Evolutionary conservation across 1,140 invertebrate genomes (phyloP), one percentile per base, ranked within the genome.

Genomic region (Anoplophora glabripennis): DNA sequence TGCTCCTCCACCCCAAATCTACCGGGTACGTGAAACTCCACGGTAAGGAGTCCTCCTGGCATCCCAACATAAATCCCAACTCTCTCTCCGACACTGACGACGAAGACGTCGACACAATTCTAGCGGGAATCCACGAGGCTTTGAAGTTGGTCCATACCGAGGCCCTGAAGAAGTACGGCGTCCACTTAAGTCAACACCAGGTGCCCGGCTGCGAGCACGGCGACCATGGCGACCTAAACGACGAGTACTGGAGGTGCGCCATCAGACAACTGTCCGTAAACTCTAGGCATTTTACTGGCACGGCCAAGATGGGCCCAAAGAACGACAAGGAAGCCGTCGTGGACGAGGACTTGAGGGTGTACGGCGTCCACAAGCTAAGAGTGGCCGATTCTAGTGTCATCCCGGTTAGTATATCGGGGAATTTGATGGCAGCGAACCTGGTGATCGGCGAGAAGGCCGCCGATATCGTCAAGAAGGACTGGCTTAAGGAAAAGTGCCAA

Each of bases 401-500:
- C 77, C 90, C 90, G 0, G 75, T 75, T 1, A 80, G 88, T 12
- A 79, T 86, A 5, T 81, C 79, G 3, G 88, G 84, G 0, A 89
- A 92, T 66, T 83, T 86, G 0, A 89, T 87, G 58, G 88, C 86
- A 0, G 83, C 84, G 0, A 83, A 87, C 4, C 82, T 84, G 40
- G 93, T 95, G 91, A 88, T 95, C 49, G 93, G 83, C 0, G 93
- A 96, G 74, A 91, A 92, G 69, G 89, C 82, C 0, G 84, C 90
- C 0, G 88, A 93, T 72, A 79, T 94, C 69, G 89, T 95, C 15
- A 87, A 85, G 61, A 74, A 78, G 52, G 74, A 77, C 44, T 85
- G 84, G 84, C 17, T 54, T 28, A 28, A 28, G 21, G 21, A 28
- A 28, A 28, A 28, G 21, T 28, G 21, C 21, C 21, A 28, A 28